Evolutionary conservation across 35 echinoderm and acorn worm genomes (phyloP).

Genomic region (Ophioderma brevispina): DNA sequence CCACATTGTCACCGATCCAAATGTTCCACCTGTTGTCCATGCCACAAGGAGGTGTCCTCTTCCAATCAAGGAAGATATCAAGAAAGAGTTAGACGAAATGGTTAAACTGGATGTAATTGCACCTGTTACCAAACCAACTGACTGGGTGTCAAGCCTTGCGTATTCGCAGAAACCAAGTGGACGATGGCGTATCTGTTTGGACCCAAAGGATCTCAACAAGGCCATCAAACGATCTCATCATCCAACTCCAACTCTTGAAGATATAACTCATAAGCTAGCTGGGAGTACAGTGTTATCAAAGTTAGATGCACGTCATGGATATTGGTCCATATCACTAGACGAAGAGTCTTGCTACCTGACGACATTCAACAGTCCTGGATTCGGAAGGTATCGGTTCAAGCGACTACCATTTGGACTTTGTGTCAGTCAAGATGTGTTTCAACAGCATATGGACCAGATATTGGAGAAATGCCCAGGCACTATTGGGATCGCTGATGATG

Average conservation of each 20-base stretch:
- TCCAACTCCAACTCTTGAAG: slow-evolving; percentile 42
- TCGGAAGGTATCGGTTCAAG: slow-evolving; percentile 48
- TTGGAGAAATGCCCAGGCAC: slow-evolving; percentile 5
- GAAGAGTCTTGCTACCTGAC: slow-evolving; percentile 34
- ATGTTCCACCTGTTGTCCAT: slow-evolving; percentile 49
- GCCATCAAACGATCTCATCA: not conserved
- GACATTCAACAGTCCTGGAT: slow-evolving; percentile 77
- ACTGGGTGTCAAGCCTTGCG: slow-evolving; percentile 52
- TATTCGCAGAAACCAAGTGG: slow-evolving; percentile 40
- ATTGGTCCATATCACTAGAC: slow-evolving; percentile 69
- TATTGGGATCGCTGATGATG: slow-evolving; percentile 69
- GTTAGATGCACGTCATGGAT: slow-evolving; percentile 74
- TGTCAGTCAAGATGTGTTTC: slow-evolving; percentile 50
- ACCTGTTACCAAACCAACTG: not conserved
- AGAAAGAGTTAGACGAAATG: not conserved
- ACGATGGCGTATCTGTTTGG: slow-evolving; percentile 40
- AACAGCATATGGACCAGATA: no score
- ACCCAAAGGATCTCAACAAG: slow-evolving; percentile 46
- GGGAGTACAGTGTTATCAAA: slow-evolving; percentile 43
- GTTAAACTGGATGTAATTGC: no score
- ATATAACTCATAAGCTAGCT: slow-evolving; percentile 65
- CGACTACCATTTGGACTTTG: slow-evolving; percentile 59
- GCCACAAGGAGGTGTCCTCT: slow-evolving; percentile 33
- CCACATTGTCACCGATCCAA: slow-evolving; percentile 45
- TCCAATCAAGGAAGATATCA: slow-evolving; percentile 54